phyloP scores from a whole-genome alignment of 2,888 invertebrate species.

The Drosophila quasianomalipes region DNA sequence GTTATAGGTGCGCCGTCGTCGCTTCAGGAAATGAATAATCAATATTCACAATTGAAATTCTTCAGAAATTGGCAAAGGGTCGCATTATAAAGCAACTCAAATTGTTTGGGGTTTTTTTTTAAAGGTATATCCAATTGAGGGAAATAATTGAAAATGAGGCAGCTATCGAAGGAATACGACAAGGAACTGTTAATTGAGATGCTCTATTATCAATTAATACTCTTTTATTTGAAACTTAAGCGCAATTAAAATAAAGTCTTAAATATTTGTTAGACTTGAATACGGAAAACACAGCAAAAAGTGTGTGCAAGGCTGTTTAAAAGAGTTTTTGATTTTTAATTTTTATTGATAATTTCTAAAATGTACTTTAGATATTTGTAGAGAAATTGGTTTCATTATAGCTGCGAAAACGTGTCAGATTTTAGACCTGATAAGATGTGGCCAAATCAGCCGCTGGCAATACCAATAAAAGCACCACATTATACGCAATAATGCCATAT shows the following conservation, averaged over 20 bases:
- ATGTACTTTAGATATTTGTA: not conserved
- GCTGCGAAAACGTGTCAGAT: not conserved
- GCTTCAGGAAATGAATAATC: conserved; percentile 73
- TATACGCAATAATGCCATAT: conserved; percentile 29
- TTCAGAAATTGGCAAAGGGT: conserved; percentile 67
- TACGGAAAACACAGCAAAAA: not conserved
- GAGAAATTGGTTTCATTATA: not conserved
- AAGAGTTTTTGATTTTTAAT: not conserved
- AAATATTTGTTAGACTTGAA: not conserved
- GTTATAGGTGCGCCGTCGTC: conserved; percentile 50
- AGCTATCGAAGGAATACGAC: not conserved
- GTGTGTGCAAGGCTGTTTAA: not conserved
- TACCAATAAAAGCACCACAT: conserved; percentile 35
- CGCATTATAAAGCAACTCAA: conserved; percentile 23
- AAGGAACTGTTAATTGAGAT: not conserved
- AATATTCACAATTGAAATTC: conserved; percentile 77
- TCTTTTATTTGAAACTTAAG: not conserved
- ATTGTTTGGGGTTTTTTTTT: not conserved
- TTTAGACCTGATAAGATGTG: not conserved
- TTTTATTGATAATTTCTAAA: not conserved
- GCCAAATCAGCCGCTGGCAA: conserved; percentile 17
- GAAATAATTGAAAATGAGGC: conserved; percentile 7
- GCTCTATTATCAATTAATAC: not conserved
- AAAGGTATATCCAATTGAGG: not conserved
- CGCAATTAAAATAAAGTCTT: not conserved